A percentile compares a stretch with the other conserved stretches of the same genome.
Conservation (phyloP, 92 coral and sea anemone species). For the Siderastrea radians region DNA sequence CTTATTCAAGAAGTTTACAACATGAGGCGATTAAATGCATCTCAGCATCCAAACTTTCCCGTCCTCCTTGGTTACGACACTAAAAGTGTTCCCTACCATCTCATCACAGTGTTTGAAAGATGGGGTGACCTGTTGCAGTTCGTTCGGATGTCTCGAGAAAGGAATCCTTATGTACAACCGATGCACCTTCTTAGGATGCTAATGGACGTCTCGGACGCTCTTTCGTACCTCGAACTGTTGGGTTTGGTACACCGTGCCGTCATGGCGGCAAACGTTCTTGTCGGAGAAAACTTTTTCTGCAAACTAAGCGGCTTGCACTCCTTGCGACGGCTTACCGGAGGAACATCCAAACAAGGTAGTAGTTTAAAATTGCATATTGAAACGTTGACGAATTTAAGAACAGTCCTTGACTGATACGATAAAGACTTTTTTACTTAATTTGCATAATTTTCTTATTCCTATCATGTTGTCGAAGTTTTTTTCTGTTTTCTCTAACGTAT, state of each 20-base stretch:
- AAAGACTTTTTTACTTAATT: too few relatives aligned
- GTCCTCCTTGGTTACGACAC: slow-evolving; percentile 14
- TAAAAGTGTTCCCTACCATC: slow-evolving; percentile 3
- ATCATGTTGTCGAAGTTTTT: too few relatives aligned
- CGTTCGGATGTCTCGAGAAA: background rate
- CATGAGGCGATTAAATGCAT: background rate
- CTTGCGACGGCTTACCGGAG: background rate
- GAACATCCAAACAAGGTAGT: background rate
- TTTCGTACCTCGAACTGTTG: background rate
- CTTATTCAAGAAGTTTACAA: slow-evolving; percentile 8
- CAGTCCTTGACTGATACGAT: background rate
- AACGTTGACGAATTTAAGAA: too few relatives aligned
- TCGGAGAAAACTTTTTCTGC: slow-evolving; percentile 1
- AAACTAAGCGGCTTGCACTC: slow-evolving; percentile 1
- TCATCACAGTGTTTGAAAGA: background rate
- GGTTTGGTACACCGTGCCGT: slow-evolving; percentile 9
- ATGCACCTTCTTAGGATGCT: background rate
- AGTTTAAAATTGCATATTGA: background rate
- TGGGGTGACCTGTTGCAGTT: background rate
- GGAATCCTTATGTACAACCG: background rate
- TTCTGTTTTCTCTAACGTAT: too few relatives aligned
- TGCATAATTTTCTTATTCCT: too few relatives aligned
- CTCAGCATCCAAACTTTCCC: background rate
- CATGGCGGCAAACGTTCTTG: slow-evolving; percentile 17
- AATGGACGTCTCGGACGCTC: background rate